phyloP scores from a whole-genome alignment of 2,113 vertebrate species.

The Brachionichthys hirsutus region DNA sequence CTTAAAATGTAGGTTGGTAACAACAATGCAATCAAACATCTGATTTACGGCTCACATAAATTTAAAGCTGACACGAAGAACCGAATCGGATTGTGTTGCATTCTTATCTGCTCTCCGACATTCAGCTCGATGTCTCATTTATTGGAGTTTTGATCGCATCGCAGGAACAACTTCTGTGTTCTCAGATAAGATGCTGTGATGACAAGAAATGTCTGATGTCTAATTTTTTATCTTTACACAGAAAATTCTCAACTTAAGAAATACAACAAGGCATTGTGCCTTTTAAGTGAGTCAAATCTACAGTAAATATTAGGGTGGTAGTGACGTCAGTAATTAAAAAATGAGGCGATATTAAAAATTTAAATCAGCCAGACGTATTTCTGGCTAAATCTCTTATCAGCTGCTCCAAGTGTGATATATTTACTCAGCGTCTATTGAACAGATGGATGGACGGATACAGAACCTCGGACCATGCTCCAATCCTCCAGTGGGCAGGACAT shows the following conservation, averaged over 20 bases:
- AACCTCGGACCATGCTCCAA: constrained; percentile 90
- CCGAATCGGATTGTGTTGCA: neutral
- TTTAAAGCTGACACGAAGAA: neutral
- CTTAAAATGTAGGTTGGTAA: too few relatives aligned
- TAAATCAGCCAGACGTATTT: neutral
- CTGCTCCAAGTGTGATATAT: neutral
- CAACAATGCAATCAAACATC: neutral
- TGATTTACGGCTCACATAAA: neutral
- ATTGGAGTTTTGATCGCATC: constrained; percentile 9
- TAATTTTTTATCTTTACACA: neutral
- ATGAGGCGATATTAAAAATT: neutral
- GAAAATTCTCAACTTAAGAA: neutral
- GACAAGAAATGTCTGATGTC: neutral
- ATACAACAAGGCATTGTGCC: neutral
- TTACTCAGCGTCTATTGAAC: neutral
- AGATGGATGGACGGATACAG: neutral
- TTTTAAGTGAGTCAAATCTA: neutral
- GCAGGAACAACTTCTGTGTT: neutral
- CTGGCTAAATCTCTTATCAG: neutral
- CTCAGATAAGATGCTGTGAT: constrained; percentile 1
- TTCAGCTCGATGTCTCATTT: constrained; percentile 4
- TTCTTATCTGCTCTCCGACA: neutral
- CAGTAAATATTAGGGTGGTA: neutral
- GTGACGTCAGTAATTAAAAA: neutral
- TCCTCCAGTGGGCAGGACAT: constrained; percentile 88